Conservation (phyloP, 1,140 invertebrate genomes). For the Antheraea pernyi region DNA sequence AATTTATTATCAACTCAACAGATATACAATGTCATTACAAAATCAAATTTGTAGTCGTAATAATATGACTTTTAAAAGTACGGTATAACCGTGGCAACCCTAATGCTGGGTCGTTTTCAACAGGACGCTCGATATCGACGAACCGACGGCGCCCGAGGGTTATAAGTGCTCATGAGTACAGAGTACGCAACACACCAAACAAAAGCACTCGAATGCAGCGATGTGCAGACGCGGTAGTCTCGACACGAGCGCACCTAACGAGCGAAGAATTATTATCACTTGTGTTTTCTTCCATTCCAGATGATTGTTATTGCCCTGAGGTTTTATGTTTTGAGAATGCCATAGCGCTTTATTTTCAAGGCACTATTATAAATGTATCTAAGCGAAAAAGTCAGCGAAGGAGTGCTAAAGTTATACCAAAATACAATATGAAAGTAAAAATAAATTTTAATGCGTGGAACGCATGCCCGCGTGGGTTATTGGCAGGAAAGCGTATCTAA, state of each 20-base stretch:
- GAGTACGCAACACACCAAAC: slow-evolving; percentile 4
- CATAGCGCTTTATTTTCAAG: no score
- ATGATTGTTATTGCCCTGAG: no score
- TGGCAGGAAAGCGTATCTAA: no score
- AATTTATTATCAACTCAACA: no score
- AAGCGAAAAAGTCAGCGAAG: no score
- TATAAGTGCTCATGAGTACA: slow-evolving; percentile 16
- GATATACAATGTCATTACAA: no score
- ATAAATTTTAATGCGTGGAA: no score
- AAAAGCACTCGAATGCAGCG: background rate
- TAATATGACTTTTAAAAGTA: background rate
- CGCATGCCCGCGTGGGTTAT: no score
- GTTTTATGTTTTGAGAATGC: no score
- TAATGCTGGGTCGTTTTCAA: slow-evolving; percentile 13
- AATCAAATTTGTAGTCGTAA: background rate
- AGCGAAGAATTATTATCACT: background rate
- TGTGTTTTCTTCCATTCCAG: background rate
- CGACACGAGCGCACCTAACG: background rate
- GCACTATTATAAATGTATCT: no score
- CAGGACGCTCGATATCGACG: slow-evolving; percentile 18
- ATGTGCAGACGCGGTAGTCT: background rate
- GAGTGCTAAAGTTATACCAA: no score
- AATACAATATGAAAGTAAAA: no score
- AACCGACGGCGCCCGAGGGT: slow-evolving; percentile 20
- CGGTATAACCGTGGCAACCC: background rate